Percentiles rank a stretch among this genome's conserved stretches.
phyloP scores from a whole-genome alignment of 1,140 invertebrate species.

The Apis cerana region DNA sequence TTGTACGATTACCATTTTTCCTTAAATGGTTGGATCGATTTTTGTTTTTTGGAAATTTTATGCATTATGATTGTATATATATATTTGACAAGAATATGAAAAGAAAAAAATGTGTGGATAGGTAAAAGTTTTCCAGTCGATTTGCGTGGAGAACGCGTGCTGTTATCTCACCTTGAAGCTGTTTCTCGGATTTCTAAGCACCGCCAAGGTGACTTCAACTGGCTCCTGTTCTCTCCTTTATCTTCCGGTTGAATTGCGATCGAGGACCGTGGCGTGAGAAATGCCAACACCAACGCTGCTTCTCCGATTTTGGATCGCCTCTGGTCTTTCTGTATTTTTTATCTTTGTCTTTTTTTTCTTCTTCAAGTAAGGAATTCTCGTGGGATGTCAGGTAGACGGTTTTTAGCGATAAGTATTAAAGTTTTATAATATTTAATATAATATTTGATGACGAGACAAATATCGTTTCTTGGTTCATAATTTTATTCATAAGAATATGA shows the following conservation, averaged over 20 bases:
- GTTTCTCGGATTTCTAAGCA: conserved; percentile 45
- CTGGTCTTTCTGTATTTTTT: background rate
- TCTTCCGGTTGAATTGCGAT: conserved; percentile 42
- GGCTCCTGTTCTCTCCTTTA: conserved; percentile 28
- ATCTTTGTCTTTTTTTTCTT: background rate
- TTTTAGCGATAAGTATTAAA: too few relatives aligned
- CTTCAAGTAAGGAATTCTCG: too few relatives aligned
- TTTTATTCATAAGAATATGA: too few relatives aligned
- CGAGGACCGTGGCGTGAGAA: conserved; percentile 32
- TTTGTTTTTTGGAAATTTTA: too few relatives aligned
- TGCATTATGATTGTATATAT: too few relatives aligned
- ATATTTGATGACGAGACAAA: too few relatives aligned
- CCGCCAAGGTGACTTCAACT: conserved; percentile 26
- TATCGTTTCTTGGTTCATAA: too few relatives aligned
- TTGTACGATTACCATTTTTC: too few relatives aligned
- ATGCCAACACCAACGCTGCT: background rate
- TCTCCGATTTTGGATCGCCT: background rate
- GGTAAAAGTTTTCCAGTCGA: background rate
- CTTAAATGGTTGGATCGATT: too few relatives aligned
- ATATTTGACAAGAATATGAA: too few relatives aligned
- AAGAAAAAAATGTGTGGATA: background rate
- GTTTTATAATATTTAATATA: too few relatives aligned
- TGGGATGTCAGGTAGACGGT: too few relatives aligned
- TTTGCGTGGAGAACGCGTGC: conserved; percentile 17
- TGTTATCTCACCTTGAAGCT: conserved; percentile 37